Percentiles rank a stretch among this genome's conserved stretches.
These are phyloP conservation scores for Puffinus mauretanicus DNA, from an alignment of 2,113 vertebrate species.

Conservation along the genomic window DNA sequence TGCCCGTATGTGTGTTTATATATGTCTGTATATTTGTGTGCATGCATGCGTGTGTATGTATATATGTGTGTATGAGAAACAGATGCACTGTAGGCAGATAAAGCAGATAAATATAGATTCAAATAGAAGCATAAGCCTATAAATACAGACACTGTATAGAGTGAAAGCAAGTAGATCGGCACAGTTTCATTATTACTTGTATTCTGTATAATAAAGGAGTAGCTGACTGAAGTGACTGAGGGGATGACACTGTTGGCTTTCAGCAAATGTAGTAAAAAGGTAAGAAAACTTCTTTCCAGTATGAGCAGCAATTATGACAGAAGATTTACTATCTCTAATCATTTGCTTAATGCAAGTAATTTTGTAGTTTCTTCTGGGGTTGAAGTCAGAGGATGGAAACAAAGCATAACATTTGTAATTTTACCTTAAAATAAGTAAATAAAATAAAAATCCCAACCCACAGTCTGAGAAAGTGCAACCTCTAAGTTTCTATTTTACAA, in stretches of 20 bases:
- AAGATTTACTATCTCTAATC: conserved; percentile 42
- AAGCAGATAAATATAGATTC: conserved; percentile 81
- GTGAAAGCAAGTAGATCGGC: conserved; percentile 66
- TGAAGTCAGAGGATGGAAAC: not conserved
- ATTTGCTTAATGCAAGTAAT: conserved; percentile 47
- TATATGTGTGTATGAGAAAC: conserved; percentile 80
- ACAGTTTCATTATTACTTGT: conserved; percentile 72
- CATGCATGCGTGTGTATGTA: conserved; percentile 56
- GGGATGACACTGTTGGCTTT: conserved; percentile 68
- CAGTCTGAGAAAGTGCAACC: not conserved
- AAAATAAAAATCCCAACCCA: not conserved
- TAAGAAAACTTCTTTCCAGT: conserved; percentile 71
- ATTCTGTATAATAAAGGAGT: conserved; percentile 69
- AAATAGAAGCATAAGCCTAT: conserved; percentile 78
- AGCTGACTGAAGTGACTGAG: conserved; percentile 72
- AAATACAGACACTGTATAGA: conserved; percentile 77
- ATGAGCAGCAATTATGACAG: conserved; percentile 34
- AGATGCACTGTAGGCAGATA: conserved; percentile 83
- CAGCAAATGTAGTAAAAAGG: conserved; percentile 60
- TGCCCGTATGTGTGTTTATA: conserved; percentile 53
- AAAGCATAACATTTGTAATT: not conserved
- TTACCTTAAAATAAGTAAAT: conserved; percentile 18
- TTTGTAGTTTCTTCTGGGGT: not conserved
- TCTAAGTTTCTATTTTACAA: not conserved
- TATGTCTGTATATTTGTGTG: conserved; percentile 25